Evolutionary conservation across 2,113 vertebrate genomes (phyloP).

Genomic region (Syngnathus scovelli): DNA sequence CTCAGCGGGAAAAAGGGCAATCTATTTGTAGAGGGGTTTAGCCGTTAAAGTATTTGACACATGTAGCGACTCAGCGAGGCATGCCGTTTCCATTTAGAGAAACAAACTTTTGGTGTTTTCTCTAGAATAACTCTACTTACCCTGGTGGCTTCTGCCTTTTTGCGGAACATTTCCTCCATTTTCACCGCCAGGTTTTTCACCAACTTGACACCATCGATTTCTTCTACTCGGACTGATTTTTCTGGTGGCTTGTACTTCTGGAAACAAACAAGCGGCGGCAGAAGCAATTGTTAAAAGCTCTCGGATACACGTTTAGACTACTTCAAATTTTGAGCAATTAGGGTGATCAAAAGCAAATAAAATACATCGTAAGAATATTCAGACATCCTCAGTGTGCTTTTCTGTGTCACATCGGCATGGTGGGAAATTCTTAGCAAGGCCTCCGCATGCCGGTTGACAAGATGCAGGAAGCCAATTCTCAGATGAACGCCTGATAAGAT

Average conservation of each 20-base stretch:
- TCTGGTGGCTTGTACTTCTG: slow-evolving; percentile 97
- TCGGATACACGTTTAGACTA: neutral
- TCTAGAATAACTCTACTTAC: slow-evolving; percentile 64
- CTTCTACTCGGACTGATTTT: slow-evolving; percentile 87
- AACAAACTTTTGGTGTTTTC: neutral
- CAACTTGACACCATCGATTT: slow-evolving; percentile 91
- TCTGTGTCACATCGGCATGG: slow-evolving; percentile 3
- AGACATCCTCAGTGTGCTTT: slow-evolving; percentile 3
- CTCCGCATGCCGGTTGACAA: slow-evolving; percentile 41
- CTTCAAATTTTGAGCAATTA: slow-evolving; percentile 5
- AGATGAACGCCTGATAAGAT: slow-evolving; percentile 52
- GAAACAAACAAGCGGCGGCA: slow-evolving; percentile 23
- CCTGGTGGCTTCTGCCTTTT: slow-evolving; percentile 87
- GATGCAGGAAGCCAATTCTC: slow-evolving; percentile 33
- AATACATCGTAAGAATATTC: slow-evolving; percentile 1
- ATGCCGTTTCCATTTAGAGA: neutral
- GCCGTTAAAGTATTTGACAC: neutral
- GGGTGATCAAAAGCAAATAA: neutral
- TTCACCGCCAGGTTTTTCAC: slow-evolving; percentile 91
- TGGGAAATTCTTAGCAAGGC: slow-evolving; percentile 36
- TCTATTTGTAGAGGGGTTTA: neutral
- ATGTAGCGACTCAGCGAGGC: neutral
- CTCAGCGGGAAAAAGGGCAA: neutral
- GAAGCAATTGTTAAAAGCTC: neutral
- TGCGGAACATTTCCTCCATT: slow-evolving; percentile 97